Evolutionary conservation across 2,888 invertebrate genomes (phyloP), one percentile per base, ranked within the genome.

Genomic region (Eupithecia insigniata): DNA sequence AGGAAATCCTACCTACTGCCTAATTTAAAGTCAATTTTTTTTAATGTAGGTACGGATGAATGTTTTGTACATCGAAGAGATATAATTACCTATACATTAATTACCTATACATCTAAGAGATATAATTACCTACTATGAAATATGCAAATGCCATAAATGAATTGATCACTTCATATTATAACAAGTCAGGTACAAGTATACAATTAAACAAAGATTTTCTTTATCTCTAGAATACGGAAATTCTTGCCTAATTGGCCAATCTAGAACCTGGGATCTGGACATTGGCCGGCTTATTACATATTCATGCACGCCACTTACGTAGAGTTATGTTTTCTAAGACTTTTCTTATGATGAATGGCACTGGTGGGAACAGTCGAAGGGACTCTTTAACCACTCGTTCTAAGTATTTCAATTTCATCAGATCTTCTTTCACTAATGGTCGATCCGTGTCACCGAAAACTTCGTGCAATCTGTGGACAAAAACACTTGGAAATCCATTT

Each of bases 361-460:
- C 93, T 0, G 93, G 92, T 7, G 93, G 92, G 67, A 88, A 94
- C 8, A 94, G 80, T 61, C 93, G 83, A 2, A 94, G 73, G 0
- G 91, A 87, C 74, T 94, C 93, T 69, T 93, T 93, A 0, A 93
- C 83, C 0, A 93, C 92, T 75, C 90, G 80, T 34, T 92, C 93
- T 69, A 92, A 78, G 72, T 90, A 93, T 77, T 89, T 89, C 39
- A 93, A 77, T 58, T 86, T 84, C 10, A 72, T 46, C 51, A 93
- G 78, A 78, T 94, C 93, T 46, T 90, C 90, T 75, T 93, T 93
- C 0, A 83, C 85, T 39, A 92, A 69, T 4, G 85, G 85, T 10
- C 92, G 85, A 64, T 91, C 86, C 0, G 89, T 85, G 71, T 90
- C 89, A 1, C 88, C 90, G 30, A 91, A 92, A 1, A 93, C 86